Evolutionary conservation across 2,113 vertebrate species (phyloP).

Genomic region (Leuciscus idus): DNA sequence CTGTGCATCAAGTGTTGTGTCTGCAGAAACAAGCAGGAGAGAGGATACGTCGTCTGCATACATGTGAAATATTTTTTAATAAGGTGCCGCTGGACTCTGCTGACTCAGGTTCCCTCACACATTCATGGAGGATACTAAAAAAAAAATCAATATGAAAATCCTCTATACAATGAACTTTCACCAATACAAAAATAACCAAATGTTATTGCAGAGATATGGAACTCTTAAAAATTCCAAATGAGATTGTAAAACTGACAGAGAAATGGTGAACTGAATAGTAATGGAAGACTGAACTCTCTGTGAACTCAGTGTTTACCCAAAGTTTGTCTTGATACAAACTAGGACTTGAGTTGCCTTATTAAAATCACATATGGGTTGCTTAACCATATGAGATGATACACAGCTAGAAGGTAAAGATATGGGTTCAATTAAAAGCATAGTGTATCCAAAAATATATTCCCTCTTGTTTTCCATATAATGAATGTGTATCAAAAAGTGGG

Average conservation of each 20-base stretch:
- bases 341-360: not conserved
- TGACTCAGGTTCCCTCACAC: not conserved
- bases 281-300: not conserved
- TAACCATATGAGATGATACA: not conserved
- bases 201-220: not conserved
- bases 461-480: not conserved
- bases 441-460: not conserved
- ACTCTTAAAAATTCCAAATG: not conserved
- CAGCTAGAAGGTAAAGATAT: not conserved
- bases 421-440: not conserved
- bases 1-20: not conserved
- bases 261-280: not conserved
- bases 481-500: not conserved
- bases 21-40: conserved; percentile 9
- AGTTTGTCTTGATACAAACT: not conserved
- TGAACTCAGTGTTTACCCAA: not conserved
- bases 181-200: not conserved
- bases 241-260: not conserved
- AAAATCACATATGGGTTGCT: too few species aligned
- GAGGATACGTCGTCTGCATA: not conserved
- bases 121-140: not conserved
- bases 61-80: not conserved
- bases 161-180: not conserved
- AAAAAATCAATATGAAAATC: not conserved
- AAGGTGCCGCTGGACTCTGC: not conserved